Base-by-base conservation (phyloP, 2,888 invertebrate species). In the Thymelicus acteon region DNA sequence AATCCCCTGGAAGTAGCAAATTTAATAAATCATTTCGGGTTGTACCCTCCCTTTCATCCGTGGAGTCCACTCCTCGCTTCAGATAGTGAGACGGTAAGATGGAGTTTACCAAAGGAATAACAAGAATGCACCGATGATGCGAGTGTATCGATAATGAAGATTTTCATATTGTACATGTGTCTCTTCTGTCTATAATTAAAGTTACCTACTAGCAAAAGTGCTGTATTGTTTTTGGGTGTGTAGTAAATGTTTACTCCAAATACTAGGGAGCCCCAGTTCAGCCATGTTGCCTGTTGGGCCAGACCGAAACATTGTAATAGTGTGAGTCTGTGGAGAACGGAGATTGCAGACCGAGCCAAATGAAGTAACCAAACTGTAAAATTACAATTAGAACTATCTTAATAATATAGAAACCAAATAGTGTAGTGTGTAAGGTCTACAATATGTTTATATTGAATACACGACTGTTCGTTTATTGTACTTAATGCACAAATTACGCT, bases 331-430 rank as follows among this genome's bases (percentile, higher is more conserved):
- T 24, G 61, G 10, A 7, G 44, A 4, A n/a, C 15, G n/a, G 19
- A 37, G 54, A 52, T 37, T 37, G 24, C 66, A 54, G 47, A 40
- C 15, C 10, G 39, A 31, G 44, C 68, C 68, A 68, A 68, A 68
- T 68, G 24, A 47, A 54, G 54, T 40, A 61, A 68, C 68, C 68
- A 68, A 68, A 68, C 68, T 61, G 60, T 67, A 60, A 39, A 48
- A 54, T 54, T 61, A 62, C 44, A 60, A 39, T 12, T 57, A 31
- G 15, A 60, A 58, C 15, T 52, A 60, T 57, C 39, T 58, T 24
- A 54, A 58, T 39, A 1, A 49, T 49, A 39, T 60, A 40, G 61
- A 40, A 61, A 62, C 68, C 68, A 68, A 68, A 68, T 62, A 62
- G 61, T 7, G 10, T 67, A 67, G 60, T 67, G 48, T 60, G 31